phyloP scores from a whole-genome alignment of 1,140 invertebrate genomes.

The Drosophila serrata region DNA sequence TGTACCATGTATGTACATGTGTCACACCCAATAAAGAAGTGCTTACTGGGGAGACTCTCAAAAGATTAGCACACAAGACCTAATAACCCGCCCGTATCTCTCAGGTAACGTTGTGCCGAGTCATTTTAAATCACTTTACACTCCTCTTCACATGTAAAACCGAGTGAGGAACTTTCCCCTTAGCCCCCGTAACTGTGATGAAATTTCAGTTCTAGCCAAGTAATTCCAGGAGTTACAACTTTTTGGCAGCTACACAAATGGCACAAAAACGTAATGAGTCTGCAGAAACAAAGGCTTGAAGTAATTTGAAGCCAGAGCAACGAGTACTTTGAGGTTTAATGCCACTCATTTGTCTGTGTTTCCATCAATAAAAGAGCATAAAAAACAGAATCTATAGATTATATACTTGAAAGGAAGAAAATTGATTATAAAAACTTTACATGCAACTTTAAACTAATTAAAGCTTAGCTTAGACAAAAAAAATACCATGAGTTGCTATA shows the following conservation, averaged over 20 bases:
- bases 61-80: slow-evolving; percentile 16
- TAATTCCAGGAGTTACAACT: slow-evolving; percentile 6
- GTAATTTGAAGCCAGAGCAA: not conserved
- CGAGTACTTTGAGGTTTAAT: not conserved
- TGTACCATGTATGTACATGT: slow-evolving; percentile 23
- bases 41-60: slow-evolving; percentile 12
- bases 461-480: not conserved
- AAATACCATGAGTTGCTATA: not conserved
- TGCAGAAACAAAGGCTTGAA: slow-evolving; percentile 2
- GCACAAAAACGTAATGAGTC: slow-evolving; percentile 22
- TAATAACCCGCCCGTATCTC: slow-evolving; percentile 18
- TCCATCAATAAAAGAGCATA: not conserved
- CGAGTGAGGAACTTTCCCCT: slow-evolving; percentile 1
- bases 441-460: slow-evolving; percentile 1
- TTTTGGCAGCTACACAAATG: slow-evolving; percentile 23
- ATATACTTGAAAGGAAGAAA: not conserved
- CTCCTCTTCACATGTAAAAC: slow-evolving; percentile 4
- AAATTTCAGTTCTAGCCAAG: slow-evolving; percentile 1
- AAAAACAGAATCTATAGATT: not conserved
- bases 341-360: slow-evolving; percentile 8
- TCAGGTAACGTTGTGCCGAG: slow-evolving; percentile 20
- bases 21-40: slow-evolving; percentile 39
- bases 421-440: not conserved
- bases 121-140: slow-evolving; percentile 34
- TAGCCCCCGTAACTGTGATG: not conserved